Percentiles rank a stretch among this genome's conserved stretches.
These are phyloP conservation scores for Strigops habroptila DNA, from an alignment of 2,113 vertebrate genomes.

Conservation along the genomic window DNA sequence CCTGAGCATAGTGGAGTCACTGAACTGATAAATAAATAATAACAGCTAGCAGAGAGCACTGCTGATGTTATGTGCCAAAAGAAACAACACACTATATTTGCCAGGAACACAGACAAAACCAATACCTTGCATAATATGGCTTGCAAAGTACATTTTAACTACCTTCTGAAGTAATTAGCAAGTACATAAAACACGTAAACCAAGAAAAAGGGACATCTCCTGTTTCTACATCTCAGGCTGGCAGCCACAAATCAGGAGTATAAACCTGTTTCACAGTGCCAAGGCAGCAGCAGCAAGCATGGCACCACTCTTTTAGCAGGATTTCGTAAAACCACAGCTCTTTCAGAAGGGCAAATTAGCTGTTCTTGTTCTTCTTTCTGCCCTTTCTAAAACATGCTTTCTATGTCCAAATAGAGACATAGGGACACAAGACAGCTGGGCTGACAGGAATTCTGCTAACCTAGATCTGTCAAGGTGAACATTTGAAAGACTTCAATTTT, in stretches of 20 bases:
- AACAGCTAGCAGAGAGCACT: not conserved
- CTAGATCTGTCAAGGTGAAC: constrained; percentile 47
- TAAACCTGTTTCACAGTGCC: not conserved
- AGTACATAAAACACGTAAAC: not conserved
- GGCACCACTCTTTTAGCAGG: not conserved
- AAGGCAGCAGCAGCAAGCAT: not conserved
- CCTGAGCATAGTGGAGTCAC: not conserved
- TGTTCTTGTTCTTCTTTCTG: constrained; percentile 5
- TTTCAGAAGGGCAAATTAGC: constrained; percentile 34
- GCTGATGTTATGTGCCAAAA: not conserved
- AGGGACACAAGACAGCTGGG: constrained; percentile 11
- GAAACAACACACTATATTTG: not conserved
- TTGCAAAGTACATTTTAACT: not conserved
- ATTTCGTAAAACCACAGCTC: constrained; percentile 6
- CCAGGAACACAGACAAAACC: not conserved
- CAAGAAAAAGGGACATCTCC: not conserved
- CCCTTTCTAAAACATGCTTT: constrained; percentile 10
- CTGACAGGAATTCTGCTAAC: constrained; percentile 34
- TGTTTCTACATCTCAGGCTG: not conserved
- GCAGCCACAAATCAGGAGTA: not conserved
- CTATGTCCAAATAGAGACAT: constrained; percentile 9
- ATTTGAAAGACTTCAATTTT: constrained; percentile 23
- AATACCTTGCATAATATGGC: not conserved
- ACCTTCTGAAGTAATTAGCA: constrained; percentile 10
- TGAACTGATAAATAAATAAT: constrained; percentile 40